These are phyloP conservation scores for Drosophila vallismaia DNA, from an alignment of 2,888 invertebrate species.

Conservation along the genomic window DNA sequence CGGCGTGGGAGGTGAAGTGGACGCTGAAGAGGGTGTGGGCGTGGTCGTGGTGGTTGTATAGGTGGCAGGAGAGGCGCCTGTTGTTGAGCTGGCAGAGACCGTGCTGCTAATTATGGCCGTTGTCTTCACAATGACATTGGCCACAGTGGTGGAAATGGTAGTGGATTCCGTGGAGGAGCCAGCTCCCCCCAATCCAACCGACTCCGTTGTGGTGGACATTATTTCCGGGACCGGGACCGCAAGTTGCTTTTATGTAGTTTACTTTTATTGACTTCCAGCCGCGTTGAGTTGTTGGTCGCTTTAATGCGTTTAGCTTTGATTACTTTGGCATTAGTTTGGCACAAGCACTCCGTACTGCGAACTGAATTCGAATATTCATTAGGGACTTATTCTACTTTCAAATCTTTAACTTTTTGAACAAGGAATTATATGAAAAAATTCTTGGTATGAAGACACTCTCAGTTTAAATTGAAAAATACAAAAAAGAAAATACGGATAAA, in stretches of 20 bases:
- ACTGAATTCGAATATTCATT: conserved; percentile 57
- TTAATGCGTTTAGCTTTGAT: conserved; percentile 66
- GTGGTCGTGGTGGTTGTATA: conserved; percentile 14
- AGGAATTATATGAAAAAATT: too few species aligned
- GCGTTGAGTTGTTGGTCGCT: conserved; percentile 49
- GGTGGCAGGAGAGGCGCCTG: conserved; percentile 20
- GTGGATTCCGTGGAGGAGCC: conserved; percentile 5
- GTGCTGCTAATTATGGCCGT: conserved; percentile 73
- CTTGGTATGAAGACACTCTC: conserved; percentile 8
- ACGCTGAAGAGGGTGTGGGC: conserved; percentile 3
- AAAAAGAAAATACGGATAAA: too few species aligned
- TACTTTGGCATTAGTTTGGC: conserved; percentile 66
- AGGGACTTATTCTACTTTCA: conserved; percentile 19
- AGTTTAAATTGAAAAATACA: too few species aligned
- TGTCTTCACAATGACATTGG: conserved; percentile 62
- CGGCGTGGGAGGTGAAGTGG: conserved; percentile 5
- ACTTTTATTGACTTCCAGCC: conserved; percentile 75
- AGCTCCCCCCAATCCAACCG: conserved; percentile 13
- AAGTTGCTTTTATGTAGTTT: conserved; percentile 70
- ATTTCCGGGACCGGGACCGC: conserved; percentile 56
- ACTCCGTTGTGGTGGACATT: conserved; percentile 62
- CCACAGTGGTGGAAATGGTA: conserved; percentile 31
- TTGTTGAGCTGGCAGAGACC: conserved; percentile 42
- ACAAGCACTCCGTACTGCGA: conserved; percentile 36
- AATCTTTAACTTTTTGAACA: conserved; percentile 19